These are phyloP conservation scores for Myrmecophaga tridactyla DNA, from an alignment of 2,113 vertebrate species.

Conservation along the genomic window DNA sequence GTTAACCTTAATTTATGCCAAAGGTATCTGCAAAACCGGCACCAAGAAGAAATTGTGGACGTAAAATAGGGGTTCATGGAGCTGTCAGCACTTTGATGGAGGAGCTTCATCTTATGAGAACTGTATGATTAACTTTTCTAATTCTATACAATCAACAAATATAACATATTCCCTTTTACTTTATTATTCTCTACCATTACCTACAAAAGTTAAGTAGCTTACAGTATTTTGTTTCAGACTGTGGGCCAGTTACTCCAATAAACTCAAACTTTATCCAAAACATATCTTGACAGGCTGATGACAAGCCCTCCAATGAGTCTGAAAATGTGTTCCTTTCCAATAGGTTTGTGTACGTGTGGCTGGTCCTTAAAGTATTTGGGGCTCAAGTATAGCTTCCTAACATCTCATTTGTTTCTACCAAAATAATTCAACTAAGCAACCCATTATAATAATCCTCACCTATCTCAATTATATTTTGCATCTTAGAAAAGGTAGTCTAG, in stretches of 20 bases:
- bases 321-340: background rate
- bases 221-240: constrained; percentile 26
- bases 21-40: constrained; percentile 25
- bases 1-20: background rate
- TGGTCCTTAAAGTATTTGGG: background rate
- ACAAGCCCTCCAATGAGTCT: background rate
- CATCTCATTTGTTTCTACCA: background rate
- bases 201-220: background rate
- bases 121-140: constrained; percentile 6
- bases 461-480: background rate
- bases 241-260: background rate
- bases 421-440: background rate
- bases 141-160: background rate
- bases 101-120: background rate
- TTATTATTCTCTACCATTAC: background rate
- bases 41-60: background rate
- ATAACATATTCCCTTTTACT: background rate
- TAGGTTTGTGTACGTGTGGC: background rate
- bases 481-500: background rate
- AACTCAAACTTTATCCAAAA: background rate
- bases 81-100: background rate
- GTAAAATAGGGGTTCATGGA: background rate
- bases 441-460: background rate
- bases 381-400: background rate
- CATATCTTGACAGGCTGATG: background rate